phyloP scores from a whole-genome alignment of 2,888 invertebrate species.

The Rhagonycha lutea region DNA sequence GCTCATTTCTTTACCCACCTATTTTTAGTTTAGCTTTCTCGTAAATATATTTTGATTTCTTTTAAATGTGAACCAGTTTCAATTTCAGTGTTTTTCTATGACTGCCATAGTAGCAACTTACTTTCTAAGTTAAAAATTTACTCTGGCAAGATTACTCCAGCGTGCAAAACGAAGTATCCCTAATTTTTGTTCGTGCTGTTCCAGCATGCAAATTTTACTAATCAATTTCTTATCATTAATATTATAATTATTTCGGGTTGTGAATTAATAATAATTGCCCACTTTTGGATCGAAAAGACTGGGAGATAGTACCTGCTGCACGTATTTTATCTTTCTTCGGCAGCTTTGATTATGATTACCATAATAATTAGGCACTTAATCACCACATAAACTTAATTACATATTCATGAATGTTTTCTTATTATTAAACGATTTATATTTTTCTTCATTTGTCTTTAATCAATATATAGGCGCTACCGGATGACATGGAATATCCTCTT shows the following conservation, averaged over 20 bases:
- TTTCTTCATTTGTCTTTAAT: slow-evolving; percentile 10
- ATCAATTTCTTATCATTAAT: too few species aligned
- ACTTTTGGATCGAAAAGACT: neutral
- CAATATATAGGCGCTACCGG: slow-evolving; percentile 26
- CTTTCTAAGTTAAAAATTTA: neutral
- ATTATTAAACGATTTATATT: neutral
- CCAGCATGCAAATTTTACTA: too few species aligned
- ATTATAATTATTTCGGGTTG: neutral
- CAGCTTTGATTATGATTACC: neutral
- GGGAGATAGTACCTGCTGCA: neutral
- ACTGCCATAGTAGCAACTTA: neutral
- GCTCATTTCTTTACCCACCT: neutral
- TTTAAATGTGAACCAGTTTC: neutral
- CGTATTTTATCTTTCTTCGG: neutral
- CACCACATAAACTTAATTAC: neutral
- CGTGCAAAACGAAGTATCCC: neutral
- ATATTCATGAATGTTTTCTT: neutral
- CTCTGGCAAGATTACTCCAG: neutral
- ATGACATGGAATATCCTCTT: slow-evolving; percentile 26
- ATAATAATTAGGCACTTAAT: neutral
- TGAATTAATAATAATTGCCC: neutral
- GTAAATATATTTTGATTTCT: neutral
- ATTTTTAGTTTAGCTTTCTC: neutral
- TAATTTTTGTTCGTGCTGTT: neutral
- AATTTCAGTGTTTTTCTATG: neutral